Conservation (phyloP, 2,113 vertebrate species). For the Brachypteracias leptosomus region DNA sequence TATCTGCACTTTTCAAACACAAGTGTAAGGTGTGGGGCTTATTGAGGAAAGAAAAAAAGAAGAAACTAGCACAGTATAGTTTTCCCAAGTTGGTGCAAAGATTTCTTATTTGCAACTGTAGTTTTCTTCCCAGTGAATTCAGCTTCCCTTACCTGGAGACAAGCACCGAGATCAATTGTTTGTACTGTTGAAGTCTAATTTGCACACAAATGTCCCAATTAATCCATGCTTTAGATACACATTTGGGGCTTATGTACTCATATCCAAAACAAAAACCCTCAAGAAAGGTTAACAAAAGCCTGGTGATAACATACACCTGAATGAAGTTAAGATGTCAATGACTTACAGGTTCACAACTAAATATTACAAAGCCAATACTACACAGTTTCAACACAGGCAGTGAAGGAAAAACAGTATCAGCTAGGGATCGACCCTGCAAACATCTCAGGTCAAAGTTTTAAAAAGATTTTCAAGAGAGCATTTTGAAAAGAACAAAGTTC, state of each 20-base stretch:
- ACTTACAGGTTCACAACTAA: background rate
- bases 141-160: background rate
- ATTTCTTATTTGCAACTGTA: background rate
- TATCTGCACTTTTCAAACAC: background rate
- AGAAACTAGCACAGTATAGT: background rate
- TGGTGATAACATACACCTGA: background rate
- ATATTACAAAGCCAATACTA: background rate
- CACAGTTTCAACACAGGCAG: background rate
- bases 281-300: background rate
- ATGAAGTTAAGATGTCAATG: background rate
- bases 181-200: background rate
- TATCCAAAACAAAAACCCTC: background rate
- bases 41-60: background rate
- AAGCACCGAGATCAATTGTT: background rate
- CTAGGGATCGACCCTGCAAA: background rate
- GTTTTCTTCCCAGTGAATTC: background rate
- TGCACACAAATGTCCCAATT: background rate
- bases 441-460: background rate
- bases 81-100: background rate
- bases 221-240: background rate
- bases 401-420: background rate
- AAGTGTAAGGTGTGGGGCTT: background rate
- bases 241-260: background rate
- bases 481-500: background rate
- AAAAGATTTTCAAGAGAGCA: background rate